Percentiles rank a stretch among this genome's conserved stretches.
Conservation (phyloP, 2,797 vertebrate species). For the Acridotheres tristis region DNA sequence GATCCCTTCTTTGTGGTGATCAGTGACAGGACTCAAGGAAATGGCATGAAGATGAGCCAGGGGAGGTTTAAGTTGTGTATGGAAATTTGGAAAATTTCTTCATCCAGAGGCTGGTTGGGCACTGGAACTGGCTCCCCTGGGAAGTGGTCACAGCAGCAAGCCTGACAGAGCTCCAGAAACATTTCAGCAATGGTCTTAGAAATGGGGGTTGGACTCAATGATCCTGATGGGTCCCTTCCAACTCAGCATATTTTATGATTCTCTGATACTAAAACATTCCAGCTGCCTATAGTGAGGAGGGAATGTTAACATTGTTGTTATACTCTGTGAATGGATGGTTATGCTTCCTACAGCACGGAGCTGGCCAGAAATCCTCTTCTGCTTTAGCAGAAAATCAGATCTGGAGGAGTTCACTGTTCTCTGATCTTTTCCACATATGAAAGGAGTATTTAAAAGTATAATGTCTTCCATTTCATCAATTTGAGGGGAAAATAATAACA, state of each 20-base stretch:
- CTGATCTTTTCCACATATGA: constrained; percentile 25
- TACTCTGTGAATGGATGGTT: background rate
- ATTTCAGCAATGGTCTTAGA: background rate
- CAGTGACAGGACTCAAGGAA: background rate
- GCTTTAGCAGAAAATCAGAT: constrained; percentile 11
- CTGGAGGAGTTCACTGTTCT: constrained; percentile 5
- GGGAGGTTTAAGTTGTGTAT: background rate
- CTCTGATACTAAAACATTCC: background rate
- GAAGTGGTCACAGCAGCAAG: background rate
- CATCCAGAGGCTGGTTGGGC: background rate
- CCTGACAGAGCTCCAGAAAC: background rate
- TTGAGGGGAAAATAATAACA: constrained; percentile 48
- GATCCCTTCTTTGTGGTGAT: background rate
- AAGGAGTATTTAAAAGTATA: constrained; percentile 59
- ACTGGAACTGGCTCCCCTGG: background rate
- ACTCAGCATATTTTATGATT: background rate
- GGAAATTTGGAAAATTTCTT: background rate
- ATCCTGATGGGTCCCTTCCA: background rate
- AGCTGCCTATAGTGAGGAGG: background rate
- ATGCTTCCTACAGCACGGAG: background rate
- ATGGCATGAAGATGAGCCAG: too few species aligned
- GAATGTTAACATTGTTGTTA: too few species aligned
- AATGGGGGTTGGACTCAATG: fast-evolving
- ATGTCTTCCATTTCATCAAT: constrained; percentile 28
- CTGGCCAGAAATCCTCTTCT: background rate